A percentile compares a stretch with the other conserved stretches of the same genome.
These are phyloP conservation scores for Yponomeuta malinellus DNA, from an alignment of 2,888 invertebrate species.

Conservation along the genomic window DNA sequence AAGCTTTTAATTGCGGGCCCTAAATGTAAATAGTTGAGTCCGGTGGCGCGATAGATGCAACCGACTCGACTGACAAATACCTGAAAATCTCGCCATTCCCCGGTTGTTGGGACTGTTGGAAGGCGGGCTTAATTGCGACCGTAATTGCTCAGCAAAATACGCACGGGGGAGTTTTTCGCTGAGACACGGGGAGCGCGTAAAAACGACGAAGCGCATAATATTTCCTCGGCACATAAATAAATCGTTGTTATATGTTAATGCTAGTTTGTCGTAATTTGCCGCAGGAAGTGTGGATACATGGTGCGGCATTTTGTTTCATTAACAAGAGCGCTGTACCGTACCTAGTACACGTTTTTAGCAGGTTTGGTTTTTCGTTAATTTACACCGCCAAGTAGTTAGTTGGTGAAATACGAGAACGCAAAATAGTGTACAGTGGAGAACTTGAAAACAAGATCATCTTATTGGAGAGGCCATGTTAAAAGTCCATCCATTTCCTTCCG, in stretches of 20 bases:
- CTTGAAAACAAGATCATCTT: too few relatives aligned
- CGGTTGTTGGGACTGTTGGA: constrained; percentile 30
- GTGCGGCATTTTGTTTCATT: neutral
- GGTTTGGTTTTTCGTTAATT: too few relatives aligned
- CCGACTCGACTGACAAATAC: constrained; percentile 19
- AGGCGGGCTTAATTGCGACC: constrained; percentile 50
- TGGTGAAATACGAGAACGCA: too few relatives aligned
- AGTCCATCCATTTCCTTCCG: too few relatives aligned
- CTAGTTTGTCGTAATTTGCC: neutral
- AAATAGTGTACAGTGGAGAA: too few relatives aligned
- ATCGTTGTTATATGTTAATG: constrained; percentile 1
- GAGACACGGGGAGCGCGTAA: neutral
- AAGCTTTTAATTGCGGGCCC: constrained; percentile 12
- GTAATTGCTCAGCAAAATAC: constrained; percentile 37
- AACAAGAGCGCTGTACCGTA: neutral
- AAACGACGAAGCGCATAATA: neutral
- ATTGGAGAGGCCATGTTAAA: too few relatives aligned
- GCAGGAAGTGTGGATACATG: neutral
- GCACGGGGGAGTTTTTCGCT: neutral
- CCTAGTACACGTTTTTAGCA: too few relatives aligned
- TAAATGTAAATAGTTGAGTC: constrained; percentile 11
- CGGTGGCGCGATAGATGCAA: constrained; percentile 10
- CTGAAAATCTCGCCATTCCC: constrained; percentile 12
- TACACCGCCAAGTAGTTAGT: too few relatives aligned
- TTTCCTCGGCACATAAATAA: neutral